A percentile compares a stretch with the other conserved stretches of the same genome.
Conservation (phyloP, 2,888 invertebrate genomes). For the Xestoiulus laeticollis region DNA sequence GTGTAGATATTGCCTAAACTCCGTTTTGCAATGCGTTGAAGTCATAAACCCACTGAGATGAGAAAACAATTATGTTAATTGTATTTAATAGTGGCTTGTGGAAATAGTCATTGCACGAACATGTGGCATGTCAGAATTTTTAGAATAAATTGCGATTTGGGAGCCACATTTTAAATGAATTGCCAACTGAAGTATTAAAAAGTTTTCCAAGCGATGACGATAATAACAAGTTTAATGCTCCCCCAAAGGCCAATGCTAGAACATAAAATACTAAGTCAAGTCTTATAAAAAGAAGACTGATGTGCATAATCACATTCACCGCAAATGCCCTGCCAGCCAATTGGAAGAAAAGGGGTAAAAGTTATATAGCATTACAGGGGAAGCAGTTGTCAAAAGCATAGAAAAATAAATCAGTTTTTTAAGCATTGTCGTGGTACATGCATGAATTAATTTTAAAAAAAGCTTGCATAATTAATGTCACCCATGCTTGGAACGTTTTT, state of each 20-base stretch:
- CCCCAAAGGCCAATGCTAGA: background rate
- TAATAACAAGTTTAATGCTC: conserved; percentile 39
- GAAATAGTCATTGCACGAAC: background rate
- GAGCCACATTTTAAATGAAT: background rate
- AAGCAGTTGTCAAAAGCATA: background rate
- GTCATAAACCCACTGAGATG: background rate
- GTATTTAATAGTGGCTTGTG: background rate
- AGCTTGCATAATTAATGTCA: background rate
- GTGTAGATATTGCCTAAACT: background rate
- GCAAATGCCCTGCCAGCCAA: conserved; percentile 1
- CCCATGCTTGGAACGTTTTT: background rate
- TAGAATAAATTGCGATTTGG: conserved; percentile 6
- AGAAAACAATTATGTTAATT: conserved; percentile 34
- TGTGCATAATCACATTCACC: conserved; percentile 6
- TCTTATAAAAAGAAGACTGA: conserved; percentile 28
- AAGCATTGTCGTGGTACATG: background rate
- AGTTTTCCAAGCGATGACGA: background rate
- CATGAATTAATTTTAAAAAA: background rate
- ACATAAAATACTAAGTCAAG: background rate
- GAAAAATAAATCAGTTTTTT: background rate
- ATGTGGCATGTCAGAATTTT: conserved; percentile 5
- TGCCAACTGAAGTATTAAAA: background rate
- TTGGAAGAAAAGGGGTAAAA: background rate
- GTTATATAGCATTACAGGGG: background rate
- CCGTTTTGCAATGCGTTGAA: background rate